Evolutionary conservation across 2,888 invertebrate species (phyloP).

Genomic region (Tipula vernalis): DNA sequence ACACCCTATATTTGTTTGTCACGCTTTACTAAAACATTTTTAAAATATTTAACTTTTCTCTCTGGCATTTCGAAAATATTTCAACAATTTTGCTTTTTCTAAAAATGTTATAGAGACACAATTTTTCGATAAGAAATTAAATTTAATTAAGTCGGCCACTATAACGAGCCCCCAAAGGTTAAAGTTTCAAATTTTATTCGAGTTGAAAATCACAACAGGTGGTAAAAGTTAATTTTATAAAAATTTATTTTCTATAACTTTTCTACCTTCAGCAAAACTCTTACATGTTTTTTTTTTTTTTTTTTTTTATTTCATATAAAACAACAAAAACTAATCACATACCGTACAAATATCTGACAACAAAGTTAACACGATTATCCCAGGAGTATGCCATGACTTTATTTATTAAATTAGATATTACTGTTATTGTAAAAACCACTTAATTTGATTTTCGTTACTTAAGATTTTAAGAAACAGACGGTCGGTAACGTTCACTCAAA

Average conservation of each 20-base stretch:
- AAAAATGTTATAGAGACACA: not conserved
- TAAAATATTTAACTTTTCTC: not conserved
- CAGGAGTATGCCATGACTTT: slow-evolving; percentile 61
- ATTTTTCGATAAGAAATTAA: not conserved
- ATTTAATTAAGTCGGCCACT: not conserved
- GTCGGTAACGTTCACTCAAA: not conserved
- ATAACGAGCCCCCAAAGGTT: not conserved
- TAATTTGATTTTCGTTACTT: not conserved
- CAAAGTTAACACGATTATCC: slow-evolving; percentile 73
- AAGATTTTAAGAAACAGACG: not conserved
- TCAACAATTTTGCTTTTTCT: not conserved
- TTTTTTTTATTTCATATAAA: not conserved
- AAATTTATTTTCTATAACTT: not conserved
- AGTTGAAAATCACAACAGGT: not conserved
- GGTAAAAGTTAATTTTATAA: not conserved
- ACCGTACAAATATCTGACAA: slow-evolving; percentile 73
- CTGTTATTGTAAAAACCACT: not conserved
- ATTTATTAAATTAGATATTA: not conserved
- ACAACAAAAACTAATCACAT: slow-evolving; percentile 26
- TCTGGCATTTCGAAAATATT: not conserved
- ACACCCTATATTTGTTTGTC: no score
- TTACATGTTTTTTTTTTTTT: not conserved
- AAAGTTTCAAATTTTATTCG: not conserved
- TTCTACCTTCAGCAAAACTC: not conserved
- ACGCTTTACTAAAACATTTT: not conserved